Evolutionary conservation across 1,140 invertebrate species (phyloP), one percentile per base, ranked within the genome.

Genomic region (Danaus melanippus): DNA sequence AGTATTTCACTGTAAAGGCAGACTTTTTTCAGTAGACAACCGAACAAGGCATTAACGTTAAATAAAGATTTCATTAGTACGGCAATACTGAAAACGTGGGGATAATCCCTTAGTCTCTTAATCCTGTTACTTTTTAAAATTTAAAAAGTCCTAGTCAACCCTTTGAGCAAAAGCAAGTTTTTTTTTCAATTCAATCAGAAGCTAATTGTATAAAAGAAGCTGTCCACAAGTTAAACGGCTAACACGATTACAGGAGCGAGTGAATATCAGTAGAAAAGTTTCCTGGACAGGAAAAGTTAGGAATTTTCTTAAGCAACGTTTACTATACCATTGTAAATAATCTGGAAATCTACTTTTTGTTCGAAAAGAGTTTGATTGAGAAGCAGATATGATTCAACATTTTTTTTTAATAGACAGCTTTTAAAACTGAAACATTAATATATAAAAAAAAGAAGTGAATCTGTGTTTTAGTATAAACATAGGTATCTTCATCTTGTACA

Each of bases 171-270:
- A 71, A 55, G 66, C 55, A 62, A 74, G 58, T 66, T 68, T 76
- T 60, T 74, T 74, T 71, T 68, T 65, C 66, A 71, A 74, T 73
- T 66, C 70, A 81, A 76, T 77, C 76, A 77, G 67, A 66, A 66
- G 66, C 65, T 74, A 82, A 79, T 76, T 76, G 73, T 76, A 71
- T 74, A 74, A 79, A 70, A 74, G 75, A 63, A 66, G 64, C 64
- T 74, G 75, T 81, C 73, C 70, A 68, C 71, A 73, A 76, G 76
- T 76, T 79, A 75, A 76, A 76, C 64, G 65, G 66, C 60, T 81
- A 81, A 81, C 66, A 63, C 64, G 71, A 79, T 81, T 81, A 77
- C 69, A 50, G 50, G 50, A 71, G 64, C 66, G 67, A 79, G 66
- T 79, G 74, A 77, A 79, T 77, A 76, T 77, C 64, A 67, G 62